Percentiles rank a stretch among this genome's conserved stretches.
These are phyloP conservation scores for Lycophotia porphyrea DNA, from an alignment of 2,888 invertebrate species.

Conservation along the genomic window DNA sequence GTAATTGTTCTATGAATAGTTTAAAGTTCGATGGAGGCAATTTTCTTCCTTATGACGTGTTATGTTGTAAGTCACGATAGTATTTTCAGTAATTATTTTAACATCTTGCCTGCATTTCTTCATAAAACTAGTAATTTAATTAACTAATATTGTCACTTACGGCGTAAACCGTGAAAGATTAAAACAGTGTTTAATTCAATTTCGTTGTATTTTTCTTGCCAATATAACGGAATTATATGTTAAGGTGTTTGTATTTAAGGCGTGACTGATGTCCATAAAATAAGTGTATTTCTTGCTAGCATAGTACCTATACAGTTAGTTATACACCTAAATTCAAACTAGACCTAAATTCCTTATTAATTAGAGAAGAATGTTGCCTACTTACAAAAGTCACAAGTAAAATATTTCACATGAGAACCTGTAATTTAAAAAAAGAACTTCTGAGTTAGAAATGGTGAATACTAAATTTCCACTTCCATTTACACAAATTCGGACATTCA, in stretches of 20 bases:
- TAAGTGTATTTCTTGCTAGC: constrained; percentile 37
- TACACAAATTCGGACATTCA: not conserved
- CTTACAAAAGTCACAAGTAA: constrained; percentile 22
- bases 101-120: constrained; percentile 43
- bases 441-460: constrained; percentile 15
- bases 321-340: constrained; percentile 47
- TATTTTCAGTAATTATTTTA: constrained; percentile 46
- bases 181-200: too few relatives aligned
- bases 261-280: constrained; percentile 59
- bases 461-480: constrained; percentile 27
- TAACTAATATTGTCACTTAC: too few relatives aligned
- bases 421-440: not conserved
- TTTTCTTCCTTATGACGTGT: constrained; percentile 62
- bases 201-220: constrained; percentile 41
- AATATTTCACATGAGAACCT: constrained; percentile 29
- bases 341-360: constrained; percentile 53
- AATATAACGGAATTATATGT: constrained; percentile 37
- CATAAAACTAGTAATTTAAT: too few relatives aligned
- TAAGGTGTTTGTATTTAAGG: constrained; percentile 43
- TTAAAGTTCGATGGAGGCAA: constrained; percentile 61
- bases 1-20: constrained; percentile 76
- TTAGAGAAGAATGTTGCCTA: constrained; percentile 35
- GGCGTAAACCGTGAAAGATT: too few relatives aligned
- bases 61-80: constrained; percentile 40
- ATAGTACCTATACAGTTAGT: constrained; percentile 15